Percentiles rank a stretch among this genome's conserved stretches.
Conservation (phyloP, 2,113 vertebrate genomes). For the Nanorana parkeri region DNA sequence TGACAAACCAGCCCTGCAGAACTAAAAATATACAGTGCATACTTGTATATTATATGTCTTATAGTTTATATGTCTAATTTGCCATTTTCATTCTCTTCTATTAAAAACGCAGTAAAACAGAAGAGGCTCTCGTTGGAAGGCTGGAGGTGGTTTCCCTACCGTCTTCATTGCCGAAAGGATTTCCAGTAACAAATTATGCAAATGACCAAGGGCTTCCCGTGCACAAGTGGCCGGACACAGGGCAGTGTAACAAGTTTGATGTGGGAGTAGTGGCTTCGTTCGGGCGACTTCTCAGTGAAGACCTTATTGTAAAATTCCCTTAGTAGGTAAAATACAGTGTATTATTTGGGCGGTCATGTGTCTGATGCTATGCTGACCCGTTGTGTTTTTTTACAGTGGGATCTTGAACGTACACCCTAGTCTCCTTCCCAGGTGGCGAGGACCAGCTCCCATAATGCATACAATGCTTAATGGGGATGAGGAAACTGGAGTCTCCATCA, state of each 20-base stretch:
- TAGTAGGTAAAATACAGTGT: slow-evolving; percentile 76
- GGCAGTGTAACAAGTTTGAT: slow-evolving; percentile 76
- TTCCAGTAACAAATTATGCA: slow-evolving; percentile 84
- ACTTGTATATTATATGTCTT: no score
- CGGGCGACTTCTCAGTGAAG: slow-evolving; percentile 84
- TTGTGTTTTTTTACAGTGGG: slow-evolving; percentile 74
- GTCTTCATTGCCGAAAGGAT: slow-evolving; percentile 58
- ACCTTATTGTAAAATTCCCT: slow-evolving; percentile 90
- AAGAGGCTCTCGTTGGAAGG: slow-evolving; percentile 70
- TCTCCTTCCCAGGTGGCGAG: slow-evolving; percentile 91
- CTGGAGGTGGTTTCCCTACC: slow-evolving; percentile 88
- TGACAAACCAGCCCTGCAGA: no score
- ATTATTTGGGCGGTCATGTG: neutral
- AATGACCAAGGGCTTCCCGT: slow-evolving; percentile 74
- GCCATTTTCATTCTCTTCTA: neutral
- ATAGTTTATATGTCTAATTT: neutral
- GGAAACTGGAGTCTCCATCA: slow-evolving; percentile 89
- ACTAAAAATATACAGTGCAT: no score
- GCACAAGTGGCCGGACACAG: slow-evolving; percentile 83
- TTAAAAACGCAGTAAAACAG: slow-evolving; percentile 64
- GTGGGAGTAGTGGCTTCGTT: slow-evolving; percentile 95
- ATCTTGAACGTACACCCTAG: slow-evolving; percentile 94
- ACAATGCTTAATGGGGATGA: slow-evolving; percentile 86
- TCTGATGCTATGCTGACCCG: slow-evolving; percentile 51
- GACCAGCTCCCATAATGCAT: slow-evolving; percentile 90